Base-by-base conservation (phyloP, 2,797 vertebrate genomes). In the Chiroxiphia lanceolata region DNA sequence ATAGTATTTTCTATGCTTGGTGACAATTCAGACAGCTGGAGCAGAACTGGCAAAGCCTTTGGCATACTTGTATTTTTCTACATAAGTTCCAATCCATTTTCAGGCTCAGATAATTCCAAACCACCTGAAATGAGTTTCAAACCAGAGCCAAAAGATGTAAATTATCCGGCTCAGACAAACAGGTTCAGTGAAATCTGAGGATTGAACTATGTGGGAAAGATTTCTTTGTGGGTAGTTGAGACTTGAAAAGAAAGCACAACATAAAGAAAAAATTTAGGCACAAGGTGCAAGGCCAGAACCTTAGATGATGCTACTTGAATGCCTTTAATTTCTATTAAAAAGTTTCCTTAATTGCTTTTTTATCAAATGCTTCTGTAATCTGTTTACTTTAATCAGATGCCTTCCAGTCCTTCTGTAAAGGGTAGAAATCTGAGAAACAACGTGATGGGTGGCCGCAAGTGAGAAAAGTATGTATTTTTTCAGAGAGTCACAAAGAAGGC, bases 11-110 rank as follows among this genome's bases (percentile, higher is more conserved):
- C 75, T 84, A 59, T 85, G 34, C 42, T 92, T 90, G 48, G 38
- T 96, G 90, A 94, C 83, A 93, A 64, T 88, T 97, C 4, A 10
- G 84, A 93, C 82, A 93, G 87, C 65, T 85, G 29, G 50, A 57
- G 27, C 1, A 9, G 88, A 89, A 87, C 53, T 95, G 93, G 78
- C 83, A 94, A 89, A 93, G 68, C 14, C 60, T 89, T 94, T 90
- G 80, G 81, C 74, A 64, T 61, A 44, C 18, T 89, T 2, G 0
- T 90, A 56, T 80, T 93, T 84, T 93, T 88, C 67, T 91, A 70
- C 71, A 11, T 50, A 82, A 65, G 10, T 95, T 94, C 70, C 53
- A 94, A 87, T 47, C 56, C 45, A 36, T 91, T 95, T 95, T 94
- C 64, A 90, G 80, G 33, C 56, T 94, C 59, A 72, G 67, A 85